Evolutionary conservation across 2,797 vertebrate species (phyloP), one percentile per base, ranked within the genome.

Genomic region (Zonotrichia albicollis): DNA sequence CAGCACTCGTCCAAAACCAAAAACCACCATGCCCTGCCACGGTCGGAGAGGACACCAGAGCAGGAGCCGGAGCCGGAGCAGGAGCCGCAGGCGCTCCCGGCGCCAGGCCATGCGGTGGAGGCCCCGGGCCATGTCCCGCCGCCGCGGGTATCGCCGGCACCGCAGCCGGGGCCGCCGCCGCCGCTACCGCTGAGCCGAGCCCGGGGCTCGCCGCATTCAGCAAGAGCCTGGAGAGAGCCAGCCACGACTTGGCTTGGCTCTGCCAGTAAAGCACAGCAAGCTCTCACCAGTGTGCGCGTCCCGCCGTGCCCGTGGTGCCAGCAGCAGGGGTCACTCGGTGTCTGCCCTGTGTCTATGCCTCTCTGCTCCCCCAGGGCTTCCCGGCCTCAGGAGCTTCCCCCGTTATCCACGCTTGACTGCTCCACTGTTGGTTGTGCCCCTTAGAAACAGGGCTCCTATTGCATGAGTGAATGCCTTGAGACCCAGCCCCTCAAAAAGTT

Each of bases 321-420:
- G 66, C 55, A 43, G 26, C 46, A 1, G 14, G 9, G 26, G 42
- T 46, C 6, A 5, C 68, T 23, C 5, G 11, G n/a, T 23, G 40
- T 38, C 27, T 7, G 4, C 46, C 22, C 5, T 1, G 10, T 5
- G 15, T 7, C 58, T 10, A 23, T 5, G 3, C 40, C 48, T 42
- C 19, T n/a, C 40, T 64, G 50, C 42, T 40, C 12, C 10, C 4
- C 23, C 23, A 13, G 60, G 20, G 7, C 11, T 40, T n/a, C 46
- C n/a, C 29, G 13, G 45, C 17, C 19, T 76, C 19, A 4, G 54
- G 38, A 75, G 23, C 38, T 36, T 2, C 46, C 17, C 27, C 38
- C 7, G 3, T 16, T 53, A 23, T 32, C 23, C 27, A 16, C 0
- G 1, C 25, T 11, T 12, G 16, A 16, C 19, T 65, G 30, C 34